Evolutionary conservation across 2,888 invertebrate species (phyloP).

Genomic region (Myopa tessellatipennis): DNA sequence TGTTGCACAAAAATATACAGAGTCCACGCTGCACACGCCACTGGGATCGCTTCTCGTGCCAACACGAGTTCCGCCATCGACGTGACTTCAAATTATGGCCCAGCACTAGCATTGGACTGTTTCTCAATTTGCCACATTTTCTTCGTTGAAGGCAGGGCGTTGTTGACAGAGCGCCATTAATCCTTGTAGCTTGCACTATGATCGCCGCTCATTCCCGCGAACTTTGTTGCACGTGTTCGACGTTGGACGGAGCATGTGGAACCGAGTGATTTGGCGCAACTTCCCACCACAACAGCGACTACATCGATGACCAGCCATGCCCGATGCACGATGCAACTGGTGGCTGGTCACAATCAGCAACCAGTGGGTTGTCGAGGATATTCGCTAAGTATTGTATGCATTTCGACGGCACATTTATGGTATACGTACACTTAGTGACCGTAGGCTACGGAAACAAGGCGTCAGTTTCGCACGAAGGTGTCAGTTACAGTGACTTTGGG

Average conservation of each 20-base stretch:
- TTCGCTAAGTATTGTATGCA: constrained; percentile 35
- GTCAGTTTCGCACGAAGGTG: neutral
- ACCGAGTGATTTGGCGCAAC: neutral
- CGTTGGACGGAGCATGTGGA: neutral
- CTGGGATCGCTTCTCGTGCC: too few species aligned
- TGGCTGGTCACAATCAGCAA: constrained; percentile 3
- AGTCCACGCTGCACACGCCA: too few species aligned
- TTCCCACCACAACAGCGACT: neutral
- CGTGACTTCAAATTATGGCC: constrained; percentile 49
- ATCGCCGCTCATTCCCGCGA: constrained; percentile 5
- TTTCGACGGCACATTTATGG: constrained; percentile 16
- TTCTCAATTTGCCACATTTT: constrained; percentile 46
- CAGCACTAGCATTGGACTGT: constrained; percentile 45
- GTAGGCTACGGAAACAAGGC: neutral
- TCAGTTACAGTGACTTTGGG: constrained; percentile 10
- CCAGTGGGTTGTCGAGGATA: constrained; percentile 9
- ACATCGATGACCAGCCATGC: too few species aligned
- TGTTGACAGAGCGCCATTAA: neutral
- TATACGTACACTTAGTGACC: neutral
- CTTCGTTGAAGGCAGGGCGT: neutral
- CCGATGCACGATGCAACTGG: constrained; percentile 26
- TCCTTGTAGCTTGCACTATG: constrained; percentile 15
- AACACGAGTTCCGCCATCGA: constrained; percentile 44
- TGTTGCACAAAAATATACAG: too few species aligned
- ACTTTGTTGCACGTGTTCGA: constrained; percentile 21